Conservation (phyloP, 2,888 invertebrate genomes). For the Leptogaster cylindrica region DNA sequence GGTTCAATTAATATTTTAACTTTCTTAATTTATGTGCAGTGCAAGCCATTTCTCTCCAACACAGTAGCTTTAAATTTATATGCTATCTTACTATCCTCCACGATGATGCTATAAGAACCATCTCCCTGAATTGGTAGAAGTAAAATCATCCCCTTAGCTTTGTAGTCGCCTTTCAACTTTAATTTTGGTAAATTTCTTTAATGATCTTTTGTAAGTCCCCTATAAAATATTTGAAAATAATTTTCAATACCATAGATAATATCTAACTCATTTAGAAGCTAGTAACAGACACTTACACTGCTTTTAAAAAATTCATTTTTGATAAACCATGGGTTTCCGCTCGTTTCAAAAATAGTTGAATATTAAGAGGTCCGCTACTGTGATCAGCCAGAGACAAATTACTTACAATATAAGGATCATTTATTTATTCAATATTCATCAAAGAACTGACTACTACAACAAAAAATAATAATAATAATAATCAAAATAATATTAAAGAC, state of each 20-base stretch:
- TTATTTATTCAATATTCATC: no score
- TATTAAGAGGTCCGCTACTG: background rate
- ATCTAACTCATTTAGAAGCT: background rate
- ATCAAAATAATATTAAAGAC: no score
- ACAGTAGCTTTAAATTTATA: conserved; percentile 41
- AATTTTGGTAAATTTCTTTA: no score
- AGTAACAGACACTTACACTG: background rate
- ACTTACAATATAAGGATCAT: background rate
- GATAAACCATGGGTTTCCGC: background rate
- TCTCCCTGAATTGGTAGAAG: conserved; percentile 54
- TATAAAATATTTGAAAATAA: background rate
- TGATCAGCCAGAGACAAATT: background rate
- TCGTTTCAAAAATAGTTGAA: background rate
- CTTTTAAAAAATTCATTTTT: background rate
- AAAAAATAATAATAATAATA: no score
- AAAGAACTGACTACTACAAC: no score
- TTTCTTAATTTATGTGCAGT: conserved; percentile 20
- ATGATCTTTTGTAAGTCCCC: background rate
- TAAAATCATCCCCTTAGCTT: conserved; percentile 52
- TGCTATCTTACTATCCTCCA: conserved; percentile 42
- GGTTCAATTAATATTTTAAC: conserved; percentile 15
- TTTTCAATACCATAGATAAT: background rate
- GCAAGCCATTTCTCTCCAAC: conserved; percentile 39
- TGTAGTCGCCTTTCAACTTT: conserved; percentile 48
- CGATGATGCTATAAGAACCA: conserved; percentile 46